Conservation (phyloP, 2,113 vertebrate species). For the Pachyramphus minor region DNA sequence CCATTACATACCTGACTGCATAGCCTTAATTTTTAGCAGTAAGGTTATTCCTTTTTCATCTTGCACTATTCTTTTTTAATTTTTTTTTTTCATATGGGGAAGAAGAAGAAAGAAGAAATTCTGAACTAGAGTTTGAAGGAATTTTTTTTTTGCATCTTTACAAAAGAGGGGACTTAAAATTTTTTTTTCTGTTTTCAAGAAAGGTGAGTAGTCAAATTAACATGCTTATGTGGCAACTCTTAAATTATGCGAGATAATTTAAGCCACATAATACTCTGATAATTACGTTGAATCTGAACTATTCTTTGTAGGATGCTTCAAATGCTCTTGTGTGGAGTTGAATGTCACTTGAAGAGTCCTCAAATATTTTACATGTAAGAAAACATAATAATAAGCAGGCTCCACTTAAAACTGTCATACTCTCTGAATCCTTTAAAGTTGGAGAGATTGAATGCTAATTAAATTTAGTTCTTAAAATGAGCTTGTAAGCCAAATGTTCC, state of each 20-base stretch:
- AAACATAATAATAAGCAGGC: slow-evolving; percentile 52
- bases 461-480: background rate
- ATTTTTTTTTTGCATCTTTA: background rate
- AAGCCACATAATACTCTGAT: background rate
- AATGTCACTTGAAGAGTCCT: slow-evolving; percentile 40
- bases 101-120: background rate
- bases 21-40: background rate
- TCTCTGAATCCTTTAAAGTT: background rate
- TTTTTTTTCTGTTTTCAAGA: background rate
- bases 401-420: background rate
- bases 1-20: background rate
- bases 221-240: background rate
- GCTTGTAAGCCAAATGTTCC: background rate
- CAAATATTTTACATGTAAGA: slow-evolving; percentile 32
- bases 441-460: background rate
- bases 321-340: slow-evolving; percentile 8
- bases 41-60: background rate
- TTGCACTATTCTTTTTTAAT: background rate
- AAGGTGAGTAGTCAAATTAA: slow-evolving; percentile 25
- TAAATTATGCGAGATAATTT: slow-evolving; percentile 13
- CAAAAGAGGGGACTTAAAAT: background rate
- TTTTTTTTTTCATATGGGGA: background rate
- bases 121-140: background rate
- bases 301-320: slow-evolving; percentile 34
- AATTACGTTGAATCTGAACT: slow-evolving; percentile 49